Evolutionary conservation across 2,113 vertebrate genomes (phyloP).

Genomic region (Vimba vimba): DNA sequence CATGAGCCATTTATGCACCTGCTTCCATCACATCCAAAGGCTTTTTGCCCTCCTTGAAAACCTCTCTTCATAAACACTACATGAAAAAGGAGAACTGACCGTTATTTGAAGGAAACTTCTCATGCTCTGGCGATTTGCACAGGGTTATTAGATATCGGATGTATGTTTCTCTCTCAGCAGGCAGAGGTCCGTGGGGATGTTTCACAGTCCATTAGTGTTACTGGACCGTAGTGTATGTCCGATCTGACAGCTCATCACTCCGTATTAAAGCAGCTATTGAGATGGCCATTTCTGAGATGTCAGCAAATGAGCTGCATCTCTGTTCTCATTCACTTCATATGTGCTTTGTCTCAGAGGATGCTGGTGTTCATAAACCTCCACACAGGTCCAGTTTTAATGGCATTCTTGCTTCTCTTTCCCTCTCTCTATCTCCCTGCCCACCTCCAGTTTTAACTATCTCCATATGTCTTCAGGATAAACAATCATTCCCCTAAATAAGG

Average conservation of each 20-base stretch:
- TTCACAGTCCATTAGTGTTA: slow-evolving; percentile 40
- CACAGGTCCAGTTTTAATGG: background rate
- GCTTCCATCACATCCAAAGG: background rate
- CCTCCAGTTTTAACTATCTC: slow-evolving; percentile 4
- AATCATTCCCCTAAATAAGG: slow-evolving; percentile 27
- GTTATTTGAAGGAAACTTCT: slow-evolving; percentile 14
- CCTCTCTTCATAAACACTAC: background rate
- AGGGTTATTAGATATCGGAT: slow-evolving; percentile 25
- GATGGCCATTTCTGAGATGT: slow-evolving; percentile 18
- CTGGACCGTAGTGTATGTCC: background rate
- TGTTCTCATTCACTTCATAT: background rate
- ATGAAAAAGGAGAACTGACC: background rate
- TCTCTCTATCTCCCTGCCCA: slow-evolving; percentile 1
- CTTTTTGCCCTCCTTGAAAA: background rate
- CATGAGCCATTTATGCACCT: background rate
- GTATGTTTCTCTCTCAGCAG: background rate
- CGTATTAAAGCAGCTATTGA: background rate
- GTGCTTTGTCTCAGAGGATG: too few species aligned
- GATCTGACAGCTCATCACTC: slow-evolving; percentile 27
- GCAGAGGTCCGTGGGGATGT: background rate
- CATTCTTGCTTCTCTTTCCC: background rate
- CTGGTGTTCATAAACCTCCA: slow-evolving; percentile 2
- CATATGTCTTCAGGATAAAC: slow-evolving; percentile 33
- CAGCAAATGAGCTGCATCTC: slow-evolving; percentile 11
- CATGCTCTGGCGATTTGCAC: background rate